Percentiles rank a stretch among this genome's conserved stretches.
phyloP scores from a whole-genome alignment of 2,888 invertebrate species.

The Ophioninae sp. region DNA sequence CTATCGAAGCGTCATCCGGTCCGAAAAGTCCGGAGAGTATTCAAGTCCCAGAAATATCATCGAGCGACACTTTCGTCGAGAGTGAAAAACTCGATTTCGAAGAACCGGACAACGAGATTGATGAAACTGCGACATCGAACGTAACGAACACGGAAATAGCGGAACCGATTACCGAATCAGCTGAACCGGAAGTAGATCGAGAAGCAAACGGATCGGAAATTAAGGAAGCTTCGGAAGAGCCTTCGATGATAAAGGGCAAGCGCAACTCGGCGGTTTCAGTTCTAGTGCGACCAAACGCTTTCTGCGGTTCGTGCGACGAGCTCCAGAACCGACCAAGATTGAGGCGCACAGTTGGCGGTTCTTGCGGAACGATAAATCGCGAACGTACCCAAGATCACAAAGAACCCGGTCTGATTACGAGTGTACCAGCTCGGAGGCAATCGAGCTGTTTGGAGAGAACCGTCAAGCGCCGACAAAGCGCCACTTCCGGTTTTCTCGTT shows the following conservation, averaged over 20 bases:
- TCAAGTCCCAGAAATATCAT: conserved; percentile 76
- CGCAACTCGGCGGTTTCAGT: conserved; percentile 9
- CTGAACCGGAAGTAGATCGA: background rate
- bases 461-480: conserved; percentile 53
- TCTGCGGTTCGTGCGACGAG: conserved; percentile 65
- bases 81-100: conserved; percentile 40
- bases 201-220: background rate
- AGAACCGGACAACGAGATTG: conserved; percentile 34
- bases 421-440: conserved; percentile 22
- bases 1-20: background rate
- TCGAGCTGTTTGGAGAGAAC: conserved; percentile 37
- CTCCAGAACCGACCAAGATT: conserved; percentile 57
- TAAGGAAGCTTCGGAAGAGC: conserved; percentile 20
- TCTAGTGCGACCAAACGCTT: conserved; percentile 66
- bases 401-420: conserved; percentile 26
- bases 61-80: conserved; percentile 70
- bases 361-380: conserved; percentile 11
- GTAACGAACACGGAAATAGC: background rate
- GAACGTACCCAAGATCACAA: conserved; percentile 18
- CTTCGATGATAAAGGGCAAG: conserved; percentile 1
- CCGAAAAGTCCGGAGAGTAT: conserved; percentile 67
- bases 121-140: conserved; percentile 26
- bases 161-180: background rate
- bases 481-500: conserved; percentile 41
- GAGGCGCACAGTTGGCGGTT: conserved; percentile 29